phyloP scores from a whole-genome alignment of 2,797 vertebrate genomes.

The Ctenosaura bakeri region DNA sequence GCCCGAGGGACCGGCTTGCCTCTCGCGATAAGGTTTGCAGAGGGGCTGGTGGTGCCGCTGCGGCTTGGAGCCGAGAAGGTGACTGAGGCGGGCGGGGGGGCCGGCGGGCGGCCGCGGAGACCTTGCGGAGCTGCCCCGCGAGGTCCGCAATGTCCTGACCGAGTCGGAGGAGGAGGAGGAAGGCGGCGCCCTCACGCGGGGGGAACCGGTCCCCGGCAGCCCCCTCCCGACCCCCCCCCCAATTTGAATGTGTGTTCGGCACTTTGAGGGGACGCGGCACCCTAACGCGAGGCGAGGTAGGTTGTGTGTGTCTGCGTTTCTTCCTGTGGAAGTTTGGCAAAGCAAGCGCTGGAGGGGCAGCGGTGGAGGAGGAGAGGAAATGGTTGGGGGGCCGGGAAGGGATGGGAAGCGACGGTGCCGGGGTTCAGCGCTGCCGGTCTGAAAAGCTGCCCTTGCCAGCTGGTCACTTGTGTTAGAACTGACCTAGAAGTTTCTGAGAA shows the following conservation, averaged over 20 bases:
- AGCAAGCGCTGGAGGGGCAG: not conserved
- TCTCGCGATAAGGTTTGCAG: slow-evolving; percentile 31
- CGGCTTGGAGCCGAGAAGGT: slow-evolving; percentile 53
- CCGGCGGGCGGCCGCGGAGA: slow-evolving; percentile 27
- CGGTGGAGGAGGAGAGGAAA: not conserved
- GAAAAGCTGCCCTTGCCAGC: no score
- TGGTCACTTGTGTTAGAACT: not conserved
- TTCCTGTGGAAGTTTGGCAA: no score
- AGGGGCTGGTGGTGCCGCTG: slow-evolving; percentile 3
- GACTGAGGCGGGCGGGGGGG: slow-evolving; percentile 27
- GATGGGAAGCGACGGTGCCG: not conserved
- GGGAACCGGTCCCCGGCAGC: no score
- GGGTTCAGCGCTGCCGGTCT: no score
- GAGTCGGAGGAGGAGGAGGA: not conserved
- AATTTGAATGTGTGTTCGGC: no score
- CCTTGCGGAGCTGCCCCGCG: slow-evolving; percentile 56
- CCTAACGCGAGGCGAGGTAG: not conserved
- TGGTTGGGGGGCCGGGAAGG: not conserved
- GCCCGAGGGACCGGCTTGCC: not conserved
- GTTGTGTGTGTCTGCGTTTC: not conserved
- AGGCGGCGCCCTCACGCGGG: no score
- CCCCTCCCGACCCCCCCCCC: no score
- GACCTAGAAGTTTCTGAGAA: not conserved
- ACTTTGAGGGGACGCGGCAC: no score
- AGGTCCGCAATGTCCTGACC: slow-evolving; percentile 33